Evolutionary conservation across 2,797 vertebrate genomes (phyloP).

Genomic region (Enoplosus armatus): DNA sequence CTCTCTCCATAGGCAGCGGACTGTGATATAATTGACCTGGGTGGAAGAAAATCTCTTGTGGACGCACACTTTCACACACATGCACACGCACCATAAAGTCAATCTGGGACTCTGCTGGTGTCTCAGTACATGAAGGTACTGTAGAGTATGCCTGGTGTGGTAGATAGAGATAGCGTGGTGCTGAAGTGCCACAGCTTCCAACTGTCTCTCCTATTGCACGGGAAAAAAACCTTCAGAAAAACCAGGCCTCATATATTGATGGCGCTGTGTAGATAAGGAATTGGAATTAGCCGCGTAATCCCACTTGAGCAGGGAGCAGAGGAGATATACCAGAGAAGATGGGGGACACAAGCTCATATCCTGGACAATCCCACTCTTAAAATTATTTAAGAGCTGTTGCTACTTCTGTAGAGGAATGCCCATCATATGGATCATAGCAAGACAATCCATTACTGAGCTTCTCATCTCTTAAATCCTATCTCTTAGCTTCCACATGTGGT

Average conservation of each 20-base stretch:
- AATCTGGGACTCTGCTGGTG: conserved; percentile 13
- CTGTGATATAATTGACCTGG: conserved; percentile 54
- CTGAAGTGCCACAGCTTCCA: conserved; percentile 22
- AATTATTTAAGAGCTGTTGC: conserved; percentile 7
- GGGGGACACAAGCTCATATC: conserved; percentile 16
- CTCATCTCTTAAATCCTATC: neutral
- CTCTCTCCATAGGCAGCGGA: conserved; percentile 6
- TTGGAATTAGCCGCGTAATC: conserved; percentile 61
- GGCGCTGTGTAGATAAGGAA: conserved; percentile 58
- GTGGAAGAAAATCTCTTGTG: conserved; percentile 35
- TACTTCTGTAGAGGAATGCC: conserved; percentile 10
- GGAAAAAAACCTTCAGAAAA: conserved; percentile 20
- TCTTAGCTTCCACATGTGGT: neutral
- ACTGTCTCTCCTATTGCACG: conserved; percentile 27
- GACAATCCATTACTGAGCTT: neutral
- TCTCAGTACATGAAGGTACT: neutral
- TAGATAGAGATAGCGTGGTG: conserved; percentile 34
- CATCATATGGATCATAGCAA: neutral
- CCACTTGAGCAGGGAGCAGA: conserved; percentile 41
- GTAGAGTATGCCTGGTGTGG: conserved; percentile 1
- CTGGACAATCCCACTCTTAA: conserved; percentile 27
- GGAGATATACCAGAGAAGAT: conserved; percentile 28
- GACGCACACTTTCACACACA: neutral
- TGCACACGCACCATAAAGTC: conserved; percentile 6
- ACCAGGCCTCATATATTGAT: conserved; percentile 31